phyloP scores from a whole-genome alignment of 2,113 vertebrate species.

The Ammodytes marinus region DNA sequence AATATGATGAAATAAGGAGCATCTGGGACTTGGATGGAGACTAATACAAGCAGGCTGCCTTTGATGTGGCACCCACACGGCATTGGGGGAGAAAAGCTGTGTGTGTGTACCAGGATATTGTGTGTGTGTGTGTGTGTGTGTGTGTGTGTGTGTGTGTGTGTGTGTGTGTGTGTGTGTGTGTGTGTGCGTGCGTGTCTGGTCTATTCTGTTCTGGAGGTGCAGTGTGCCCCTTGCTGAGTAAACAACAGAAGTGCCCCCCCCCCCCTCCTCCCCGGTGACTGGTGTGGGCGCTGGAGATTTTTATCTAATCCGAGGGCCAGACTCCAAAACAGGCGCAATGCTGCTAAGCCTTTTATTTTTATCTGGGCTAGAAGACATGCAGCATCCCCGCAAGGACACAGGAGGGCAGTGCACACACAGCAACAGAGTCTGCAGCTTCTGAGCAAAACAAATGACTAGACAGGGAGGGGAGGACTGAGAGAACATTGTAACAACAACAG shows the following conservation, averaged over 20 bases:
- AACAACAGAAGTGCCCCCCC: conserved; percentile 70
- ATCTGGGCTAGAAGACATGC: conserved; percentile 54
- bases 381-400: conserved; percentile 52
- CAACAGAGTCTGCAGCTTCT: conserved; percentile 38
- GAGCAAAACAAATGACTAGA: conserved; percentile 67
- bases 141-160: conserved; percentile 33
- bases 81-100: conserved; percentile 32
- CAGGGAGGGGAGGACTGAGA: conserved; percentile 30
- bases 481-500: conserved; percentile 47
- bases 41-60: conserved; percentile 64
- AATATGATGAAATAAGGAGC: conserved; percentile 60
- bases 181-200: conserved; percentile 22
- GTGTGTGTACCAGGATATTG: conserved; percentile 32
- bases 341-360: conserved; percentile 81
- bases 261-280: conserved; percentile 68
- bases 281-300: conserved; percentile 74
- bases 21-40: conserved; percentile 70
- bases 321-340: conserved; percentile 81
- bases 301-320: conserved; percentile 82
- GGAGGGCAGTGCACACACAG: conserved; percentile 72
- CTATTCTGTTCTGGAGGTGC: conserved; percentile 42
- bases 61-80: conserved; percentile 73
- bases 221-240: conserved; percentile 75
- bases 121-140: conserved; percentile 11
- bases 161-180: conserved; percentile 18